phyloP scores from a whole-genome alignment of 2,113 vertebrate species.

The Amia ocellicauda region DNA sequence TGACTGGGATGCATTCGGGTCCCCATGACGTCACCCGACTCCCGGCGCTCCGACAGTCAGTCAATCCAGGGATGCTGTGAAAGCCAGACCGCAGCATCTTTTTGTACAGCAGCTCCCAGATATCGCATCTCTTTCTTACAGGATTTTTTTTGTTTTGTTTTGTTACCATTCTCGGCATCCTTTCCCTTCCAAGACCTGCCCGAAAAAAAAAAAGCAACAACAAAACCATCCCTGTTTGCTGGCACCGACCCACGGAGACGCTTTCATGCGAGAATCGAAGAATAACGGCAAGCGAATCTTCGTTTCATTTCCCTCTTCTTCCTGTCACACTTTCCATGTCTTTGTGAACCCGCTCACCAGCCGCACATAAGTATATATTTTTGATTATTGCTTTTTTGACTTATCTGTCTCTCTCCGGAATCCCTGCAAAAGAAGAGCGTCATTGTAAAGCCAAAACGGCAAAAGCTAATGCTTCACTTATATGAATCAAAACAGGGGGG shows the following conservation, averaged over 20 bases:
- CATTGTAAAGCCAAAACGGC: conserved; percentile 54
- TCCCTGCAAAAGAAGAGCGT: conserved; percentile 50
- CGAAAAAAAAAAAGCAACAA: too few relatives aligned
- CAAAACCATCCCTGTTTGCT: conserved; percentile 29
- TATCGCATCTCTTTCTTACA: conserved; percentile 41
- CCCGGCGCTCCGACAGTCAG: conserved; percentile 61
- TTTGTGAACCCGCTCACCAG: conserved; percentile 29
- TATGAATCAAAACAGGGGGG: conserved; percentile 12
- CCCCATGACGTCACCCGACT: conserved; percentile 62
- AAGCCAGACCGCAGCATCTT: conserved; percentile 72
- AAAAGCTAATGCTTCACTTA: too few relatives aligned
- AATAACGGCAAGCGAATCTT: conserved; percentile 36
- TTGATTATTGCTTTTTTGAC: conserved; percentile 38
- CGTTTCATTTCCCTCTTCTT: conserved; percentile 31
- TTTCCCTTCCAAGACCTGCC: conserved; percentile 37
- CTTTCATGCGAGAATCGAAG: conserved; percentile 45
- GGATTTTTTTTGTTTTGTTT: conserved; percentile 24
- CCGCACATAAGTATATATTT: conserved; percentile 34
- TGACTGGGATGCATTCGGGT: conserved; percentile 36
- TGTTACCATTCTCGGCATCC: conserved; percentile 32
- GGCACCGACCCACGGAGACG: conserved; percentile 28
- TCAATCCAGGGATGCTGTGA: conserved; percentile 72
- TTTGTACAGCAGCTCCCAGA: conserved; percentile 46
- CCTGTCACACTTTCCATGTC: conserved; percentile 36
- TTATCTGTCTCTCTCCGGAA: conserved; percentile 29